A percentile compares a stretch with the other conserved stretches of the same genome.
Evolutionary conservation across 1,140 invertebrate species (phyloP).

Genomic region (Lepidurus couesii): DNA sequence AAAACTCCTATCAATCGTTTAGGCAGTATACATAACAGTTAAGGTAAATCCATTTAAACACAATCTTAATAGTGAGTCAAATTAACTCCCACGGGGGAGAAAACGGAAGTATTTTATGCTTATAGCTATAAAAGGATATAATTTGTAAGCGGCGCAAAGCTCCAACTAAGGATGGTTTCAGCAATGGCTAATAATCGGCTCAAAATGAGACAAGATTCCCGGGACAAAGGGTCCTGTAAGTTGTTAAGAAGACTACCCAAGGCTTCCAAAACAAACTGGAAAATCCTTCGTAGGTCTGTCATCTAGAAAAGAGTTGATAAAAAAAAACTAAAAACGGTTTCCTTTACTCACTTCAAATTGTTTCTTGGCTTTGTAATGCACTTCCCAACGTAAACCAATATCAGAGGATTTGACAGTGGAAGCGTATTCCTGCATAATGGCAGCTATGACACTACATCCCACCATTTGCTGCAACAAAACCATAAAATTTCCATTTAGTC

Average conservation of each 20-base stretch:
- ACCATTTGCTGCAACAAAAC: conserved; percentile 55
- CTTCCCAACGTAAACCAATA: conserved; percentile 76
- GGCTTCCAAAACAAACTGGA: conserved; percentile 59
- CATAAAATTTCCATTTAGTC: conserved; percentile 38
- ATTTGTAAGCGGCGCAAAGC: conserved; percentile 57
- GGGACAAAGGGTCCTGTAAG: conserved; percentile 48
- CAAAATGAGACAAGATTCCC: conserved; percentile 46
- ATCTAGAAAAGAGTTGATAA: conserved; percentile 44
- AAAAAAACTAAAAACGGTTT: background rate
- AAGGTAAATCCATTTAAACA: conserved; percentile 44
- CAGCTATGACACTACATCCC: conserved; percentile 71
- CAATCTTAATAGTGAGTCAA: no score
- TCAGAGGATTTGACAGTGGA: conserved; percentile 76
- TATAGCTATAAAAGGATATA: background rate
- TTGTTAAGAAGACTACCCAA: conserved; percentile 53
- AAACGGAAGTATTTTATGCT: background rate
- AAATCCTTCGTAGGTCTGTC: conserved; percentile 69
- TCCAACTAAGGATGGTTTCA: conserved; percentile 68
- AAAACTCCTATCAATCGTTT: conserved; percentile 64
- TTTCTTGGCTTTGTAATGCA: conserved; percentile 75
- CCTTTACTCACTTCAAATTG: conserved; percentile 62
- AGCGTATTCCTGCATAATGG: conserved; percentile 80
- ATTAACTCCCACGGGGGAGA: background rate
- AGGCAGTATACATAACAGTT: conserved; percentile 51
- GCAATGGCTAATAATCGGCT: conserved; percentile 64